These are phyloP conservation scores for Bruchidius siliquastri DNA, from an alignment of 2,888 invertebrate species.

Conservation along the genomic window DNA sequence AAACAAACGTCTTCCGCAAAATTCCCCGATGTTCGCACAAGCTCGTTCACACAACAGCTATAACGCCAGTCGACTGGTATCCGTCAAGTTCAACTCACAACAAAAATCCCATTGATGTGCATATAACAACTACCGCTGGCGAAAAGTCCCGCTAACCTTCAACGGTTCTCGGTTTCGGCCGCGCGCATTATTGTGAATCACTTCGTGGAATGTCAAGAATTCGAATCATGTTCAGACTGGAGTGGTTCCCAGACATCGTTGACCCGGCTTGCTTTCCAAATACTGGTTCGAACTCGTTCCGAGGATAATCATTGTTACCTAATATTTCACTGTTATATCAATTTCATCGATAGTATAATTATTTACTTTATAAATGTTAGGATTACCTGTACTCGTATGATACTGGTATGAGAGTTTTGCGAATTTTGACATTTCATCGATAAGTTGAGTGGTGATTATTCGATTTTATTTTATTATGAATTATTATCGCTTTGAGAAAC, in stretches of 20 bases:
- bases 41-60: too few relatives aligned
- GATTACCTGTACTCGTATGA: too few relatives aligned
- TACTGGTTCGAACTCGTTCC: not conserved
- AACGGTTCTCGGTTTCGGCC: not conserved
- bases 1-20: too few relatives aligned
- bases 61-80: too few relatives aligned
- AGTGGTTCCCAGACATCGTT: not conserved
- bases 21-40: too few relatives aligned
- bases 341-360: not conserved
- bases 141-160: not conserved
- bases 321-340: not conserved
- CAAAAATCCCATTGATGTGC: not conserved
- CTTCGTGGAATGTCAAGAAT: not conserved
- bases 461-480: too few relatives aligned
- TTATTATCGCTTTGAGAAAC: too few relatives aligned
- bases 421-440: too few relatives aligned
- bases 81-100: not conserved
- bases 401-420: too few relatives aligned
- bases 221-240: not conserved
- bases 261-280: not conserved
- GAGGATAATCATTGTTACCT: not conserved
- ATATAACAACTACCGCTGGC: not conserved
- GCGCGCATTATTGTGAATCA: not conserved
- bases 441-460: too few relatives aligned
- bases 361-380: too few relatives aligned